Percentiles rank a stretch among this genome's conserved stretches.
phyloP scores from a whole-genome alignment of 2,797 vertebrate species.

The Squalus acanthias region DNA sequence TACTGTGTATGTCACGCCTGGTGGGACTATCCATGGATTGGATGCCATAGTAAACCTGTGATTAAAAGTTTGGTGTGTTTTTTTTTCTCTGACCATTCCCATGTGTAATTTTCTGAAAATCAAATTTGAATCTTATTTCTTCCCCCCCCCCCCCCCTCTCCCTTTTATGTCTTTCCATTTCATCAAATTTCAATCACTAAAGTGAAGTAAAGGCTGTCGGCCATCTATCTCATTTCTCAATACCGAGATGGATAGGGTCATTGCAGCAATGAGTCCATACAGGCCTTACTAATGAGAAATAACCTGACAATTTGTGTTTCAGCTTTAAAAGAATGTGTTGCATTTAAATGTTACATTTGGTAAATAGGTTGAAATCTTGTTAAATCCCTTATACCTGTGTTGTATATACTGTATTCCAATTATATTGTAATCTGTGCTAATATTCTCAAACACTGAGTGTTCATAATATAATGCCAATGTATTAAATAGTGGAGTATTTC shows the following conservation, averaged over 20 bases:
- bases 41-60: constrained; percentile 19
- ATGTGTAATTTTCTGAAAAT: constrained; percentile 20
- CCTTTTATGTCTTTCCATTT: background rate
- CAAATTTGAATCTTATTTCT: background rate
- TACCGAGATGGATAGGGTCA: background rate
- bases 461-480: constrained; percentile 38
- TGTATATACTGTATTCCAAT: constrained; percentile 38
- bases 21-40: background rate
- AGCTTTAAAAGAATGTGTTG: constrained; percentile 34
- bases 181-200: constrained; percentile 21
- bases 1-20: background rate
- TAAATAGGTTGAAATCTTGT: constrained; percentile 36
- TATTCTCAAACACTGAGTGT: constrained; percentile 38
- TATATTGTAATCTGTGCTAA: constrained; percentile 39
- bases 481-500: constrained; percentile 39
- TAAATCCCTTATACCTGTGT: constrained; percentile 35
- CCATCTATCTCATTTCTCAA: background rate
- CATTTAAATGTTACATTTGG: constrained; percentile 37
- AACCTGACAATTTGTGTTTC: constrained; percentile 22
- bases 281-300: constrained; percentile 35
- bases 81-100: constrained; percentile 1
- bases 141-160: no score
- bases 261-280: background rate
- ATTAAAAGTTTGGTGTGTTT: background rate
- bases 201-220: background rate